These are phyloP conservation scores for Drosophila sproati DNA, from an alignment of 1,140 invertebrate genomes.

Conservation along the genomic window DNA sequence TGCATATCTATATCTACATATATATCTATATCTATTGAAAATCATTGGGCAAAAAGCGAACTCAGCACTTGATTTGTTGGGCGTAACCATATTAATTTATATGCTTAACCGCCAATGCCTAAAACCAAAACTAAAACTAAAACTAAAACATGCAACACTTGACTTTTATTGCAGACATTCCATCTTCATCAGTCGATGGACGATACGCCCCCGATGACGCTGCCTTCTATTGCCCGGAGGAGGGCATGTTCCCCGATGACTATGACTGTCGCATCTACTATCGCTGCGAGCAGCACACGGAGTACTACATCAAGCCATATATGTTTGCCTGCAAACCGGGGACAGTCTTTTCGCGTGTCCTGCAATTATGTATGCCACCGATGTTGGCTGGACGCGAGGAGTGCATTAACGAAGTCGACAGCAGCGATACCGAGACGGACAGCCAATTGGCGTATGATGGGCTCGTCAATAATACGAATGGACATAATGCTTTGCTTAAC, in stretches of 20 bases:
- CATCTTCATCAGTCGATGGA: constrained; percentile 49
- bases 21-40: constrained; percentile 7
- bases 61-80: neutral
- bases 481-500: constrained; percentile 61
- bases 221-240: constrained; percentile 84
- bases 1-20: constrained; percentile 20
- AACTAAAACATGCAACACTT: constrained; percentile 37
- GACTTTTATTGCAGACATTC: constrained; percentile 63
- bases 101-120: constrained; percentile 32
- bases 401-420: constrained; percentile 80
- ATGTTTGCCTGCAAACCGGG: constrained; percentile 85
- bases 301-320: constrained; percentile 85
- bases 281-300: constrained; percentile 85
- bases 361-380: constrained; percentile 75
- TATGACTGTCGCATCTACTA: constrained; percentile 87
- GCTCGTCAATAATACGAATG: constrained; percentile 63
- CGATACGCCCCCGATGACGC: constrained; percentile 20
- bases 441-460: constrained; percentile 54
- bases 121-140: neutral
- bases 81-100: constrained; percentile 48
- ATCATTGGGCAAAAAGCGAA: constrained; percentile 14
- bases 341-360: constrained; percentile 77
- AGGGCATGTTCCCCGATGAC: constrained; percentile 89
- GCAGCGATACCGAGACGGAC: constrained; percentile 34
- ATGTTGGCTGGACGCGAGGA: constrained; percentile 77